These are phyloP conservation scores for Drosophila kanapiae DNA, from an alignment of 1,140 invertebrate genomes.

Conservation along the genomic window DNA sequence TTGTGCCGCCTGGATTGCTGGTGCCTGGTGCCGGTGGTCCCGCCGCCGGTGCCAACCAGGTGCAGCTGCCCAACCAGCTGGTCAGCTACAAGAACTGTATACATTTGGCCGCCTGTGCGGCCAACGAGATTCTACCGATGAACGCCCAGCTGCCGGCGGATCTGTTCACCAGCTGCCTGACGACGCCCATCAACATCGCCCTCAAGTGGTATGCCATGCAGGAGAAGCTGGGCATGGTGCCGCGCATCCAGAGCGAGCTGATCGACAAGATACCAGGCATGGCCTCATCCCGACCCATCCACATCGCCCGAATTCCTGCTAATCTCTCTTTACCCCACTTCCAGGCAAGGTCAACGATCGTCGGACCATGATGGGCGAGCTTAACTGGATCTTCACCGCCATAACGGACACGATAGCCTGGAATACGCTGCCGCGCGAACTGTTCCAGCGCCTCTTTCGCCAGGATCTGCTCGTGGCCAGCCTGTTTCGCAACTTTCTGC, in stretches of 20 bases:
- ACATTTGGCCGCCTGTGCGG: conserved; percentile 97
- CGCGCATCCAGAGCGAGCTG: conserved; percentile 92
- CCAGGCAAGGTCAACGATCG: conserved; percentile 96
- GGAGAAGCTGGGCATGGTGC: conserved; percentile 91
- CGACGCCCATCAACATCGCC: conserved; percentile 98
- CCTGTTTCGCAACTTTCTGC: conserved; percentile 98
- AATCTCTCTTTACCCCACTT: background rate
- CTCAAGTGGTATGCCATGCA: conserved; percentile 97
- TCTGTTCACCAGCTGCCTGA: conserved; percentile 98
- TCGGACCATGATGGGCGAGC: conserved; percentile 98
- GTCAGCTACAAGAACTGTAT: conserved; percentile 95
- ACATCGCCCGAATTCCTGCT: background rate
- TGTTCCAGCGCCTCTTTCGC: conserved; percentile 98
- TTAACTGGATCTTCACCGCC: conserved; percentile 99
- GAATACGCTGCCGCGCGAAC: conserved; percentile 96
- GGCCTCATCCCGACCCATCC: background rate
- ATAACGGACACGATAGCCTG: conserved; percentile 99
- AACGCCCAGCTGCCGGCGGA: conserved; percentile 99
- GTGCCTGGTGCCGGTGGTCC: background rate
- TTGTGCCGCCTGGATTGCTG: background rate
- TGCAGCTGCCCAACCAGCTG: conserved; percentile 39
- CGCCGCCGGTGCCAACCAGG: conserved; percentile 1
- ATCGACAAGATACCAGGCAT: conserved; percentile 95
- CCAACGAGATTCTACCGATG: conserved; percentile 97
- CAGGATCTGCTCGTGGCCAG: conserved; percentile 99